phyloP scores from a whole-genome alignment of 1,140 invertebrate genomes.

The Trypoxylus dichotomus region DNA sequence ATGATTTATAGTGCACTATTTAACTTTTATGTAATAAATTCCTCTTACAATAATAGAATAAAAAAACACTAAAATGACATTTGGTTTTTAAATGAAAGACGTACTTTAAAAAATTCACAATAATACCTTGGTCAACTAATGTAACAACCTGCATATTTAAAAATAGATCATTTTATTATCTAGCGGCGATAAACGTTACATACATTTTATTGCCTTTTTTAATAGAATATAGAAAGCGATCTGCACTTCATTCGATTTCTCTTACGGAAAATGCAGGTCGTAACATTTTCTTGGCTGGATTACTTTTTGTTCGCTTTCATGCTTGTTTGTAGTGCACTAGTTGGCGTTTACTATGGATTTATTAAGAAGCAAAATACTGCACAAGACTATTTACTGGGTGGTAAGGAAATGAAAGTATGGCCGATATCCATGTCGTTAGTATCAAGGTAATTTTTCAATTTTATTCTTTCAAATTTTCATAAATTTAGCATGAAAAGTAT shows the following conservation, averaged over 20 bases:
- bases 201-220: background rate
- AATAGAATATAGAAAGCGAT: background rate
- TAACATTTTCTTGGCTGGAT: slow-evolving; percentile 50
- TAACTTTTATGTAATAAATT: too few relatives aligned
- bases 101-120: too few relatives aligned
- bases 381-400: slow-evolving; percentile 75
- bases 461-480: background rate
- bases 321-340: slow-evolving; percentile 59
- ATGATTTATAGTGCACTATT: too few relatives aligned
- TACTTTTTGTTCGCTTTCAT: slow-evolving; percentile 59
- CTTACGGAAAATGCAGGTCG: background rate
- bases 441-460: slow-evolving; percentile 21
- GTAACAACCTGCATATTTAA: too few relatives aligned
- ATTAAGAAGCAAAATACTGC: slow-evolving; percentile 68
- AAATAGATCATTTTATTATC: too few relatives aligned
- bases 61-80: too few relatives aligned
- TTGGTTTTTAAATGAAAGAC: too few relatives aligned
- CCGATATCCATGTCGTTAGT: slow-evolving; percentile 32
- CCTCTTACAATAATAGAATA: too few relatives aligned
- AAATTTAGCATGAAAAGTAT: too few relatives aligned
- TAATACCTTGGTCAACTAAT: too few relatives aligned
- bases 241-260: background rate
- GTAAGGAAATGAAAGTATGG: slow-evolving; percentile 44
- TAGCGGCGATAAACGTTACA: too few relatives aligned
- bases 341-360: slow-evolving; percentile 64